Evolutionary conservation across 1,140 invertebrate species (phyloP).

Genomic region (Drosophila tsacasi): DNA sequence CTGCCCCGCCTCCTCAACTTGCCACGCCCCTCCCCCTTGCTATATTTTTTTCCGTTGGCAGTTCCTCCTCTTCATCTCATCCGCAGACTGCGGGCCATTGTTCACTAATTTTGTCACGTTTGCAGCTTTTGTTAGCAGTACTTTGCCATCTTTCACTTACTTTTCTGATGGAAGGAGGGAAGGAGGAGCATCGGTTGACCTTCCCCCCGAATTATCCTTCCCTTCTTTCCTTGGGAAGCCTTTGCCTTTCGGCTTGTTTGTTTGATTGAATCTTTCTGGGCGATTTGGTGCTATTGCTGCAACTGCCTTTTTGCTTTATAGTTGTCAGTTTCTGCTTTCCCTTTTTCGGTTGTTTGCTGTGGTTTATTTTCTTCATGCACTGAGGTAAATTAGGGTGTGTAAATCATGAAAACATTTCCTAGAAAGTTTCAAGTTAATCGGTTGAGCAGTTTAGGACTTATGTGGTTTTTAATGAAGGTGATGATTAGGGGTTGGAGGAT

Average conservation of each 20-base stretch:
- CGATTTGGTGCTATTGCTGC: constrained; percentile 57
- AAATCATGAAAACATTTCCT: neutral
- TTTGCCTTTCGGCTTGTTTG: constrained; percentile 41
- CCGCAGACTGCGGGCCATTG: constrained; percentile 66
- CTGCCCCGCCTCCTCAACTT: constrained; percentile 9
- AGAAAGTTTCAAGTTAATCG: neutral
- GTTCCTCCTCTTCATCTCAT: constrained; percentile 40
- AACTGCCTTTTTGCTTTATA: constrained; percentile 36
- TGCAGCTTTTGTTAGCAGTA: constrained; percentile 78
- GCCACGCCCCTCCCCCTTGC: neutral
- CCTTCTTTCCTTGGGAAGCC: neutral
- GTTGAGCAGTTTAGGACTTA: constrained; percentile 9
- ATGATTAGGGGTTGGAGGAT: neutral
- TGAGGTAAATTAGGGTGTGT: neutral
- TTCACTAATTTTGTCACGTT: constrained; percentile 84
- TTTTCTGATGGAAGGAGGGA: constrained; percentile 25
- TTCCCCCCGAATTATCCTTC: constrained; percentile 14
- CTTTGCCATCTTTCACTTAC: constrained; percentile 64
- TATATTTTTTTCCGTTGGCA: constrained; percentile 39
- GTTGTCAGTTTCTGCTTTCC: constrained; percentile 24
- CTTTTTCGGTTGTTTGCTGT: constrained; percentile 35
- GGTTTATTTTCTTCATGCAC: constrained; percentile 2
- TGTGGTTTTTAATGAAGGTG: neutral
- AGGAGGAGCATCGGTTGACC: constrained; percentile 14
- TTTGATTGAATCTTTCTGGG: constrained; percentile 65